A percentile compares a stretch with the other conserved stretches of the same genome.
Conservation (phyloP, 2,113 vertebrate genomes). For the Ammodytes dubius region DNA sequence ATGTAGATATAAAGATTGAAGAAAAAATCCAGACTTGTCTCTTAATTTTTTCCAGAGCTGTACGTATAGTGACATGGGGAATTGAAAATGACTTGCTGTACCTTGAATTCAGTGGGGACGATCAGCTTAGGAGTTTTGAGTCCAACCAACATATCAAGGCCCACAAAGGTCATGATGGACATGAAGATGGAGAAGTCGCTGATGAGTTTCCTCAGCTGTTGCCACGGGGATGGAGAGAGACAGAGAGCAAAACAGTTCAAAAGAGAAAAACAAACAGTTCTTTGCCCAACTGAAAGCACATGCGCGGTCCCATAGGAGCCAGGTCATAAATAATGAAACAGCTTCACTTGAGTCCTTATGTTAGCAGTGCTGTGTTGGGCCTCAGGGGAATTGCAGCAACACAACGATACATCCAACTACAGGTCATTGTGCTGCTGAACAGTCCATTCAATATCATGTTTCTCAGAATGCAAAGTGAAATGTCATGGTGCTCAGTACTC, state of each 20-base stretch:
- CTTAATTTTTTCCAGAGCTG: too few species aligned
- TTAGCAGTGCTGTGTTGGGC: neutral
- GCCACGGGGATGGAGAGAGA: constrained; percentile 27
- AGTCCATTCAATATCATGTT: neutral
- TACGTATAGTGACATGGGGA: too few species aligned
- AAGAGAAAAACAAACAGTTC: neutral
- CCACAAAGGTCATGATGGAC: constrained; percentile 95
- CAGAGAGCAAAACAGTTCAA: neutral
- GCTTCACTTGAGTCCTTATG: neutral
- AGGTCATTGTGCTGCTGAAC: neutral
- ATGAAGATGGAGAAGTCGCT: constrained; percentile 98
- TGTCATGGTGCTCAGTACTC: too few species aligned
- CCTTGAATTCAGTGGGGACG: constrained; percentile 92
- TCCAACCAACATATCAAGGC: constrained; percentile 91
- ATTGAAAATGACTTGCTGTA: constrained; percentile 47
- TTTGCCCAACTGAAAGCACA: constrained; percentile 1
- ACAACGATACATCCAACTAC: neutral
- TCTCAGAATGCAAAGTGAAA: too few species aligned
- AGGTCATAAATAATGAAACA: constrained; percentile 13
- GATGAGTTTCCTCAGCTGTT: constrained; percentile 93
- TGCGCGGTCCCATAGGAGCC: neutral
- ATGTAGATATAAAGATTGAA: too few species aligned
- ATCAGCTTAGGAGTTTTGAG: constrained; percentile 95
- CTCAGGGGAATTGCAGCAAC: neutral
- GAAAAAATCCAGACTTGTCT: too few species aligned